phyloP scores from a whole-genome alignment of 2,113 vertebrate species.

The Zosterops japonicus region DNA sequence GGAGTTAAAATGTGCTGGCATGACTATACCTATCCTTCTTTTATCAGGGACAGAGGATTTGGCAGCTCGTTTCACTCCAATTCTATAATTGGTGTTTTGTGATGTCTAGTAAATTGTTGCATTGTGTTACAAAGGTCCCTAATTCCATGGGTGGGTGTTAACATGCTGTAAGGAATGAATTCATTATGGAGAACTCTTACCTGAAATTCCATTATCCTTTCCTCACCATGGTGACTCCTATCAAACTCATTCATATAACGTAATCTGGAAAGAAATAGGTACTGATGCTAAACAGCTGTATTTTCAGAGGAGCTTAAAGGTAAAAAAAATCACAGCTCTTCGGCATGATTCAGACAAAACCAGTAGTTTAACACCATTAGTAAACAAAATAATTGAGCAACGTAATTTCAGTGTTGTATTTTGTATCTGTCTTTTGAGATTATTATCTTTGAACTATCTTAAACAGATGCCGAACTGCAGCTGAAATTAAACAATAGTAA shows the following conservation, averaged over 20 bases:
- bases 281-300: conserved; percentile 2
- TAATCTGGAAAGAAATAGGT: conserved; percentile 45
- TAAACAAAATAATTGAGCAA: conserved; percentile 70
- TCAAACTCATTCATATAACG: conserved; percentile 25
- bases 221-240: conserved; percentile 54
- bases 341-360: conserved; percentile 55
- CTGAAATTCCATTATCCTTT: conserved; percentile 57
- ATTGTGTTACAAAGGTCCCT: conserved; percentile 64
- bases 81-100: conserved; percentile 69
- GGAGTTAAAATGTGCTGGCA: conserved; percentile 36
- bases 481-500: conserved; percentile 72
- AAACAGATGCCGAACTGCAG: conserved; percentile 65
- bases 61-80: conserved; percentile 53
- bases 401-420: conserved; percentile 67
- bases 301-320: conserved; percentile 46
- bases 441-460: conserved; percentile 65
- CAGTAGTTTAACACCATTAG: conserved; percentile 45
- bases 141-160: conserved; percentile 55
- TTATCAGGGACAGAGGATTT: conserved; percentile 21
- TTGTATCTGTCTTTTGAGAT: conserved; percentile 70
- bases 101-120: conserved; percentile 60
- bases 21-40: conserved; percentile 30
- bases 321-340: conserved; percentile 40
- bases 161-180: conserved; percentile 58
- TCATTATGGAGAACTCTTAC: conserved; percentile 55